A percentile compares a stretch with the other conserved stretches of the same genome.
These are phyloP conservation scores for Exaiptasia diaphana DNA, from an alignment of 64 coral and sea anemone species.

Conservation along the genomic window DNA sequence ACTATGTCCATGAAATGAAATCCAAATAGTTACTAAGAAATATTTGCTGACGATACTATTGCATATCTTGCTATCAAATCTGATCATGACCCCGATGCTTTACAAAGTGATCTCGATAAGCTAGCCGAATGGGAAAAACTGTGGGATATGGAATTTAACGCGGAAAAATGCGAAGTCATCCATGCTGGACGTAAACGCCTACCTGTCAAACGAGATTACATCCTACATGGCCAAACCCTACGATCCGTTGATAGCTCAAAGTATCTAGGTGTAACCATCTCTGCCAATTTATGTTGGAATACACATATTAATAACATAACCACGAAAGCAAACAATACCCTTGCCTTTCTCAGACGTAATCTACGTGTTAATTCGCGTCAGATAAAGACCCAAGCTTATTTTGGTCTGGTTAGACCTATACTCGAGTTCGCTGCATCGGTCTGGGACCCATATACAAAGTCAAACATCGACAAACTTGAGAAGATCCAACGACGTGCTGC, in stretches of 20 bases:
- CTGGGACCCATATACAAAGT: background rate
- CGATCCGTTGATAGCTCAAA: background rate
- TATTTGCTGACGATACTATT: background rate
- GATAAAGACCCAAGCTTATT: background rate
- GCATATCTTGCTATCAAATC: background rate
- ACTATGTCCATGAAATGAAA: too few relatives aligned
- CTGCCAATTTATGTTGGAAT: background rate
- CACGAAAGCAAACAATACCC: background rate
- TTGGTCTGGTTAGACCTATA: background rate
- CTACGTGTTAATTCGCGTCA: background rate
- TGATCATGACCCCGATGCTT: background rate
- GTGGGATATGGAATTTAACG: background rate
- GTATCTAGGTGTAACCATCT: background rate
- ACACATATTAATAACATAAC: background rate
- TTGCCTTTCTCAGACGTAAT: background rate
- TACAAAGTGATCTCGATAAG: background rate
- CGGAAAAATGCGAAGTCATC: background rate
- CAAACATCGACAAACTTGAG: background rate
- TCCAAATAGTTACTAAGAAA: too few relatives aligned
- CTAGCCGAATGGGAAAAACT: background rate
- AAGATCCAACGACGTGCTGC: background rate
- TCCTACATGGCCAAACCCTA: background rate
- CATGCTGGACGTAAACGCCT: background rate
- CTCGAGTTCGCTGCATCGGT: background rate
- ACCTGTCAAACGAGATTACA: background rate